A percentile compares a stretch with the other conserved stretches of the same genome.
These are phyloP conservation scores for Macropodus opercularis DNA, from an alignment of 2,797 vertebrate genomes.

Conservation along the genomic window DNA sequence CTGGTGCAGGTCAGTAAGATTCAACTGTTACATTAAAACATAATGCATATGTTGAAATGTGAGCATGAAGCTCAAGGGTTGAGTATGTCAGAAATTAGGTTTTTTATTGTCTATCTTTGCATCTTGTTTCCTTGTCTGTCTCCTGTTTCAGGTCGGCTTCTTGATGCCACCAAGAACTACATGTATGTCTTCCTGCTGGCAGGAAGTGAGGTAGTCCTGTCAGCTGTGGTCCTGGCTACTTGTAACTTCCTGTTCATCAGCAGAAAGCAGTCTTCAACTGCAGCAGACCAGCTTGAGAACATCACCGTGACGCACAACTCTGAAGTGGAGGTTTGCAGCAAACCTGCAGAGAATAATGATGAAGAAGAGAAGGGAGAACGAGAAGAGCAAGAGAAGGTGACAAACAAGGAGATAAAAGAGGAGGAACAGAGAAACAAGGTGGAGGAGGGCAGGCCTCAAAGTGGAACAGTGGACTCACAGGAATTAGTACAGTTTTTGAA, in stretches of 20 bases:
- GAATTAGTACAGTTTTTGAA: constrained; percentile 65
- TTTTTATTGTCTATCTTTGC: no score
- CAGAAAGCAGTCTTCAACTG: constrained; percentile 67
- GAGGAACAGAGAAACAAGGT: constrained; percentile 11
- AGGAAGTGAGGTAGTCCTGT: constrained; percentile 86
- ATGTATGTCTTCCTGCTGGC: constrained; percentile 92
- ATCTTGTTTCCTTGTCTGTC: neutral
- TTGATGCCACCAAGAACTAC: constrained; percentile 89
- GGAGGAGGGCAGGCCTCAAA: constrained; percentile 30
- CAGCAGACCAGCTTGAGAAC: constrained; percentile 67
- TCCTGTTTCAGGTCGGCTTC: constrained; percentile 80
- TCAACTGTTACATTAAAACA: no score
- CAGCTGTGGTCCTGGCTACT: constrained; percentile 84
- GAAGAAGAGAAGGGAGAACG: constrained; percentile 47
- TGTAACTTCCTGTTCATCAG: constrained; percentile 89
- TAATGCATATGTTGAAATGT: no score
- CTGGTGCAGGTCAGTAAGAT: constrained; percentile 87
- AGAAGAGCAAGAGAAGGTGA: constrained; percentile 50
- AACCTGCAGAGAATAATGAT: constrained; percentile 67
- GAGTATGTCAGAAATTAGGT: no score
- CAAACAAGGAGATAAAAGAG: constrained; percentile 9
- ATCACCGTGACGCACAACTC: constrained; percentile 37
- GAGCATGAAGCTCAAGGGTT: no score
- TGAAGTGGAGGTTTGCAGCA: constrained; percentile 70
- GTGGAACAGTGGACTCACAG: constrained; percentile 49